Evolutionary conservation across 2,888 invertebrate genomes (phyloP), one percentile per base, ranked within the genome.

Genomic region (Drosophila barbarae): DNA sequence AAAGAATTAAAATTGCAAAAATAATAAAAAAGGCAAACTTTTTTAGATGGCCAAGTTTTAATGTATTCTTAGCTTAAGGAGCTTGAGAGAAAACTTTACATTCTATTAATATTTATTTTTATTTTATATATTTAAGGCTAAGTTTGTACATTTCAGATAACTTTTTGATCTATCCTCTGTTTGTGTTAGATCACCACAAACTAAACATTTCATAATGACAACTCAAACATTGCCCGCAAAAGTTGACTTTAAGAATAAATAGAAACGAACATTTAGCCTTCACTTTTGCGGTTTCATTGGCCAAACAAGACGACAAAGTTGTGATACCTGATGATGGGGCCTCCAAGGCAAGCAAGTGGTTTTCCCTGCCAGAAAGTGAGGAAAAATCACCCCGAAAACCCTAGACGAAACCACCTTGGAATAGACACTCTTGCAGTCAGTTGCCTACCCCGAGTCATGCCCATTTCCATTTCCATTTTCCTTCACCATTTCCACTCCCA

Each of bases 231-330:
- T 4, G n/a, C 15, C 38, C 44, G 9, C 30, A 15, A 15, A 39
- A 54, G 46, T 54, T 64, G 46, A 12, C 56, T 36, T 34, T 36
- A 30, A 18, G 23, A 44, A 32, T 32, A 44, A 68, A 34, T 57
- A 57, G 15, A 42, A 30, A 2, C 21, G 18, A 41, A 28, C 66
- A 63, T 49, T 63, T 49, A 63, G 64, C 34, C 21, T 21, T 51
- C 35, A 52, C 66, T 68, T 68, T 36, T 68, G 57, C 36, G 57
- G 57, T 69, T 56, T 52, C 30, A 38, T 35, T 61, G 21, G 39
- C 28, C 71, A 70, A 68, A 68, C 53, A 63, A 38, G 42, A 46
- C 53, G 50, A 51, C 53, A 68, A 68, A 68, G 68, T 68, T 68
- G 34, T 50, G 38, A 61, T 70, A 61, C 70, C 70, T 70, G 23